Percentiles rank a stretch among this genome's conserved stretches.
Conservation (phyloP, 2,113 vertebrate species). For the Grantiella picta region DNA sequence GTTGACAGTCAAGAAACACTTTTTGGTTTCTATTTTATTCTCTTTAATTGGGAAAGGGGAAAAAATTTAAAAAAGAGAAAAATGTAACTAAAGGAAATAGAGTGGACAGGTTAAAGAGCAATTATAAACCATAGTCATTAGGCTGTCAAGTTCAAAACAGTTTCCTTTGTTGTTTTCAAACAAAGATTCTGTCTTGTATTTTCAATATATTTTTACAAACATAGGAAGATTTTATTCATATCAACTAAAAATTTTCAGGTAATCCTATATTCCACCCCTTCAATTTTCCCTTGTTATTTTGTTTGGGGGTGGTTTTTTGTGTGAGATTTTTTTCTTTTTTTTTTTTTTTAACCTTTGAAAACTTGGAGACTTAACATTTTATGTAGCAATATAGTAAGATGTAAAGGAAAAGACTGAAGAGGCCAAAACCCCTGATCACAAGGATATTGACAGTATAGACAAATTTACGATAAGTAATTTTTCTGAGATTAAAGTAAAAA, state of each 20-base stretch:
- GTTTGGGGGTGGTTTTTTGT: accelerated
- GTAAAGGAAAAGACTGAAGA: neutral
- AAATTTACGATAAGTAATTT: neutral
- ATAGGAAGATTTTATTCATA: neutral
- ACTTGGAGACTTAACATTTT: neutral
- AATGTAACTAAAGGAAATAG: neutral
- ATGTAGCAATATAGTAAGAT: neutral
- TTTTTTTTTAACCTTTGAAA: neutral
- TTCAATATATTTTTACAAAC: neutral
- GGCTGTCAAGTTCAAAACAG: neutral
- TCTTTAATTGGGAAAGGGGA: neutral
- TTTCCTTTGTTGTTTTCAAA: neutral
- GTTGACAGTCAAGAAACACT: neutral
- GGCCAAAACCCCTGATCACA: neutral
- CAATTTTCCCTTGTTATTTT: neutral
- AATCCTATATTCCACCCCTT: neutral
- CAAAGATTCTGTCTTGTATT: neutral
- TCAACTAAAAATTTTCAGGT: neutral
- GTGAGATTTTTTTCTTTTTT: accelerated
- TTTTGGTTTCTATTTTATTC: neutral
- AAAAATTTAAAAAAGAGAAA: no score
- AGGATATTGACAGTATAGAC: neutral
- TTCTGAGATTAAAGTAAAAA: neutral
- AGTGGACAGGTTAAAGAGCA: neutral
- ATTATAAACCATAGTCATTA: neutral